Conservation (phyloP, 2,113 vertebrate genomes). For the Pterocles burchelli region DNA sequence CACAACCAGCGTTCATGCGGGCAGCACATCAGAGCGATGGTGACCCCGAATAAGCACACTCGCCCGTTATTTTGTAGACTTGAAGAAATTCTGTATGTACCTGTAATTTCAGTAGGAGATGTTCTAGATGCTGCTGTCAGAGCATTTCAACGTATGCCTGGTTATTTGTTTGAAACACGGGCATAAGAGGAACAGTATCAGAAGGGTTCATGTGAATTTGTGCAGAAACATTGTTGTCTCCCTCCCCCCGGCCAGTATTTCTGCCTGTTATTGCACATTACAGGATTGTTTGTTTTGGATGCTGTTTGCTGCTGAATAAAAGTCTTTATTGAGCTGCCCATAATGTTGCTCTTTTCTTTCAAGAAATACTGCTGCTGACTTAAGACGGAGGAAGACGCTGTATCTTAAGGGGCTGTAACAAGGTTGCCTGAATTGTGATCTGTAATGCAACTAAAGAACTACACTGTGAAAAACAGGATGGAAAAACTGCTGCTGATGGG, state of each 20-base stretch:
- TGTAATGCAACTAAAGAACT: not conserved
- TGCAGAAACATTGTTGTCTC: not conserved
- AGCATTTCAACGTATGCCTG: not conserved
- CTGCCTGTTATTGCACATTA: not conserved
- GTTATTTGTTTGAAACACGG: not conserved
- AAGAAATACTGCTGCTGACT: not conserved
- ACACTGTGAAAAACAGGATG: not conserved
- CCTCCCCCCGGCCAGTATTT: not conserved
- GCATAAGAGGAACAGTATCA: not conserved
- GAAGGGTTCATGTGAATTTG: not conserved
- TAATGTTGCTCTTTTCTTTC: not conserved
- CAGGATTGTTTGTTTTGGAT: not conserved
- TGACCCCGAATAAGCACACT: not conserved
- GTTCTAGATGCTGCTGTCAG: rapidly evolving
- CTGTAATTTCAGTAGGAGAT: not conserved
- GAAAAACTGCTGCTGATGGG: not conserved
- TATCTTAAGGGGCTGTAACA: not conserved
- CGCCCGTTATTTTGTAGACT: not conserved
- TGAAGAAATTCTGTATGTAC: not conserved
- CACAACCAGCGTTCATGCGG: rapidly evolving
- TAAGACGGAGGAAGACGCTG: not conserved
- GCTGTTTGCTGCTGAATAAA: not conserved
- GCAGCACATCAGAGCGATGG: not conserved
- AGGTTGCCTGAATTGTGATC: not conserved
- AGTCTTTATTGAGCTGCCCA: not conserved